Percentiles rank a stretch among this genome's conserved stretches.
Conservation (phyloP, 1,140 invertebrate species). For the Orchestia grillus region DNA sequence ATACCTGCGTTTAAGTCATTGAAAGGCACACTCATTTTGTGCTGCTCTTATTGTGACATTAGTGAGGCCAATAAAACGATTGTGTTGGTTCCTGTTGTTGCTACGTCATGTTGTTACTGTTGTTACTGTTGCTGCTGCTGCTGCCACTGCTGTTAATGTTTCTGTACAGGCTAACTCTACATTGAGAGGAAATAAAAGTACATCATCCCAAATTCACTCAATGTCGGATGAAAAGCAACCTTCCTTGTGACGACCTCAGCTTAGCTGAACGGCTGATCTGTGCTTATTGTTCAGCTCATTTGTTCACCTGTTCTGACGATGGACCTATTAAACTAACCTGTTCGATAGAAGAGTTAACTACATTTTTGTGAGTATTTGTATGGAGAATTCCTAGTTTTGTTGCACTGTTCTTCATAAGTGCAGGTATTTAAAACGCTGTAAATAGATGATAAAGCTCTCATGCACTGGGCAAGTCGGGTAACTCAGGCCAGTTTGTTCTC, state of each 20-base stretch:
- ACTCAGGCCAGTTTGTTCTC: background rate
- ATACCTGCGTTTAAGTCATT: conserved; percentile 10
- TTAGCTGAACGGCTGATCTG: background rate
- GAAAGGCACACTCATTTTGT: conserved; percentile 18
- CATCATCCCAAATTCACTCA: background rate
- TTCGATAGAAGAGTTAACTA: background rate
- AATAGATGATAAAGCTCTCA: background rate
- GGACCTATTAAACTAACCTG: background rate
- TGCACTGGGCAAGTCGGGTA: background rate
- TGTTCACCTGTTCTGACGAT: background rate
- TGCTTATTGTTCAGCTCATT: background rate
- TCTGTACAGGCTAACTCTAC: background rate
- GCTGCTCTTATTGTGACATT: background rate
- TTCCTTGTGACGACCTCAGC: background rate
- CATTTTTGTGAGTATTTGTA: background rate
- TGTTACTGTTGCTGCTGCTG: conserved; percentile 46
- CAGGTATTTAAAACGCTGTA: background rate
- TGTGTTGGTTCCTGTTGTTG: conserved; percentile 22
- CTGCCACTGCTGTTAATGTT: background rate
- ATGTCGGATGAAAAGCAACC: background rate
- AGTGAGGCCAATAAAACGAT: background rate
- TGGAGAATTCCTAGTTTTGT: background rate
- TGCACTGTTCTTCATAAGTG: background rate
- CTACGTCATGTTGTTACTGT: conserved; percentile 38
- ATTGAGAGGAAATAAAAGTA: background rate